Evolutionary conservation across 1,140 invertebrate genomes (phyloP).

Genomic region (Heterodera carotae): DNA sequence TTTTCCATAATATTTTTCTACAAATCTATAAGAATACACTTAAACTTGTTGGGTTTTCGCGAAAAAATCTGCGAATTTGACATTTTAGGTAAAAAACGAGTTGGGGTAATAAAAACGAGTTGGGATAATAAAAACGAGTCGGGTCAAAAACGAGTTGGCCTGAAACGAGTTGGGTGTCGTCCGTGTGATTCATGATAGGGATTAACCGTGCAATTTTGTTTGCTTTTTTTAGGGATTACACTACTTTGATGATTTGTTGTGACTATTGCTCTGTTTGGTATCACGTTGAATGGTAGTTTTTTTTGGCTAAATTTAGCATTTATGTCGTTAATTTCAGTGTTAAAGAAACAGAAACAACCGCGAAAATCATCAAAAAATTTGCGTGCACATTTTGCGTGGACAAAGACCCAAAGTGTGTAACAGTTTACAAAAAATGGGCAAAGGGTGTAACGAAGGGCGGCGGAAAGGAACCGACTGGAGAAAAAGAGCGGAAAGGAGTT

Average conservation of each 20-base stretch:
- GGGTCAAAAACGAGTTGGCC: too few relatives aligned
- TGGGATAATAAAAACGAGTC: too few relatives aligned
- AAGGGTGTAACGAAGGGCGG: background rate
- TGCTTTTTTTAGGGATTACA: conserved; percentile 27
- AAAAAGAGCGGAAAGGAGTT: background rate
- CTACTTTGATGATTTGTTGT: conserved; percentile 33
- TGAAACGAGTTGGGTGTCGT: too few relatives aligned
- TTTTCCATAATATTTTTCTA: too few relatives aligned
- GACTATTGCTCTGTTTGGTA: conserved; percentile 31
- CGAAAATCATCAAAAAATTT: conserved; percentile 21
- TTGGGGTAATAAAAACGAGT: too few relatives aligned
- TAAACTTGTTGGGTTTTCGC: too few relatives aligned
- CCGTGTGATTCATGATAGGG: too few relatives aligned
- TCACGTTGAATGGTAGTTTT: conserved; percentile 17
- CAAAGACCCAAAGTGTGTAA: conserved; percentile 11
- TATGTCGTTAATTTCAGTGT: conserved; percentile 4
- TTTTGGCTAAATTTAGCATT: conserved; percentile 24
- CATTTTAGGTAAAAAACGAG: too few relatives aligned
- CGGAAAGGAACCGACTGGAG: background rate
- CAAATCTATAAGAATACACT: too few relatives aligned
- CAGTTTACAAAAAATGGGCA: conserved; percentile 21
- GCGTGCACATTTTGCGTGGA: conserved; percentile 17
- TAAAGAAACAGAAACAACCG: background rate
- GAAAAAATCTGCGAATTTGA: too few relatives aligned
- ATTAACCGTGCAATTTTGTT: too few relatives aligned